phyloP scores from a whole-genome alignment of 2,888 invertebrate species.

The Pristionchus japonicus region DNA sequence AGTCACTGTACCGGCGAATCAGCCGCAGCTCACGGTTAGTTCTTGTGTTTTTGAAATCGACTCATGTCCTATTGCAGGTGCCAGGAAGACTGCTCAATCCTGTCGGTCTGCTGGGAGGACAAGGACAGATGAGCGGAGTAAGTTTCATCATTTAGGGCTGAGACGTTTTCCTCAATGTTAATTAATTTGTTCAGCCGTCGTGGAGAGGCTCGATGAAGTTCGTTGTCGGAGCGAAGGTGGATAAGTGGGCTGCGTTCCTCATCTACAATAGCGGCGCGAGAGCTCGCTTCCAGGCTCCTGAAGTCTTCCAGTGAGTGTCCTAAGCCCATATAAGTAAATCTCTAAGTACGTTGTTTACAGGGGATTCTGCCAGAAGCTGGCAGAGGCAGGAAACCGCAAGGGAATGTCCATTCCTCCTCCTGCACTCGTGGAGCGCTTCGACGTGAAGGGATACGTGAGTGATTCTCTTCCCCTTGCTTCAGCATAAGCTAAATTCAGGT shows the following conservation, averaged over 20 bases:
- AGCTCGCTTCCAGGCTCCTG: neutral
- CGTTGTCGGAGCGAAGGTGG: neutral
- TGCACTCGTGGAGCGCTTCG: neutral
- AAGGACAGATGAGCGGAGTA: conserved; percentile 3
- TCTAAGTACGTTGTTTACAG: no score
- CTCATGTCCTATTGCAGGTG: no score
- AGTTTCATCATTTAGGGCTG: neutral
- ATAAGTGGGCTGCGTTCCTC: conserved; percentile 35
- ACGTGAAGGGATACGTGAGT: neutral
- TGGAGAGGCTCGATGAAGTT: conserved; percentile 29
- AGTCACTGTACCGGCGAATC: neutral
- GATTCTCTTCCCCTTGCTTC: neutral
- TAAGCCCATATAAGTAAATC: no score
- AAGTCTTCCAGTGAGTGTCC: conserved; percentile 8
- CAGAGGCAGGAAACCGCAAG: neutral
- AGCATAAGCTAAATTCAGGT: no score
- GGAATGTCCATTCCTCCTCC: conserved; percentile 28
- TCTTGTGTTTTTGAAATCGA: no score
- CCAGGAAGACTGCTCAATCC: neutral
- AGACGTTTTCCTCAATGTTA: no score
- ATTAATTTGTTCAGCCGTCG: neutral
- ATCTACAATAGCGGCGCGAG: neutral
- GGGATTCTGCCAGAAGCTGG: no score
- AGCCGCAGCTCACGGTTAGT: neutral
- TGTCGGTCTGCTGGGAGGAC: neutral